Base-by-base conservation (phyloP, 1,140 invertebrate species). In the Heliconius melpomene region DNA sequence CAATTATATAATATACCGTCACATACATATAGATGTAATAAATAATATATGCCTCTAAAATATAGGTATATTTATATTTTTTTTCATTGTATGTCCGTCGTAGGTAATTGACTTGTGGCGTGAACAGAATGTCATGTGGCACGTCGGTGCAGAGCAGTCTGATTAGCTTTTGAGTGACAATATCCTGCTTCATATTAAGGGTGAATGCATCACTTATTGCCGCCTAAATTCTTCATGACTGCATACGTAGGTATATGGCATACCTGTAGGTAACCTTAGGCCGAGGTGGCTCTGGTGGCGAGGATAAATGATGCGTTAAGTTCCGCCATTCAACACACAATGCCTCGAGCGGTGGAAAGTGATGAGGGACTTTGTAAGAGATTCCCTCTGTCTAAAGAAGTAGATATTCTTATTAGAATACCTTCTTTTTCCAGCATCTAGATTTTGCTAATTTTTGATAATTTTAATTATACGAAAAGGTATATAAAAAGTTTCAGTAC, bases 51-150 rank as follows among this genome's bases (percentile, higher is more conserved):
- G 11, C 11, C 40, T 40, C n/a, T n/a, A 18, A 20, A 52, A 9
- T 57, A n/a, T 57, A 57, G 16, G 5, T 11, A 5, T 13, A 5
- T 40, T 13, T 40, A 50, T 20, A 7, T 29, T 29, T 29, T 57
- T 23, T 60, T 60, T 26, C 54, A 60, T 60, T 60, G 54, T 60
- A 60, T 9, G 26, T 29, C 60, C 26, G 23, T 29, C 60, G 9
- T 75, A 36, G 52, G 74, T 75, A 75, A 75, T 74, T 75, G 74
- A 75, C 52, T 75, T 54, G 52, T 38, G 74, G 74, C 74, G 74
- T 75, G 50, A 75, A 75, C 74, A 57, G 50, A 57, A 54, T 60
- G 74, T 36, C 74, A 54, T 60, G 52, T 75, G 57, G 74, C 50
- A 57, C 54, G 54, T 75, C 29, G 36, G 13, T 75, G 52, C 36